Conservation (phyloP, 2,888 invertebrate species). For the Parthenolecanium corni region DNA sequence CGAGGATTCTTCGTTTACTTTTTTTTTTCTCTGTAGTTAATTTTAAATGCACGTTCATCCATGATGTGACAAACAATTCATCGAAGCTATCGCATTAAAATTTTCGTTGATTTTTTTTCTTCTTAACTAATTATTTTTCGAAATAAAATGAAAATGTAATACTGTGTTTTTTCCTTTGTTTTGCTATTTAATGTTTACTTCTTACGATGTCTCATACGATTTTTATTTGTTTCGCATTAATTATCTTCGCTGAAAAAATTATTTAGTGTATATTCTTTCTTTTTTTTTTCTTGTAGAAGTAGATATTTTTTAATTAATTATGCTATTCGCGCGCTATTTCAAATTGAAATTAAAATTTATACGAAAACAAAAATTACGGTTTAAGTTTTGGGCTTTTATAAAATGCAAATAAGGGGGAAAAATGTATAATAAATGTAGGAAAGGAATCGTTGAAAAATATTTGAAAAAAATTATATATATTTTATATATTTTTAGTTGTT, state of each 20-base stretch:
- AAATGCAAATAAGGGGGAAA: slow-evolving; percentile 15
- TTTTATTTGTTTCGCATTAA: slow-evolving; percentile 18
- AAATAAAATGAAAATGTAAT: slow-evolving; percentile 5
- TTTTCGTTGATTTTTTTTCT: slow-evolving; percentile 21
- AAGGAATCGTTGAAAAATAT: slow-evolving; percentile 15
- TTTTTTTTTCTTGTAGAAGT: slow-evolving; percentile 11
- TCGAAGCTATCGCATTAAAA: neutral
- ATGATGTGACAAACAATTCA: slow-evolving; percentile 17
- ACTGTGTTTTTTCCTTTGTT: slow-evolving; percentile 17
- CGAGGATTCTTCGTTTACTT: neutral
- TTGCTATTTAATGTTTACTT: slow-evolving; percentile 22
- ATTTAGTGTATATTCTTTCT: slow-evolving; percentile 20
- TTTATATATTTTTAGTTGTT: slow-evolving; percentile 28
- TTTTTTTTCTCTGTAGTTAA: neutral
- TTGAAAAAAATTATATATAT: slow-evolving; percentile 24
- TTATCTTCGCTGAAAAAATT: slow-evolving; percentile 21
- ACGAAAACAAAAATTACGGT: slow-evolving; percentile 13
- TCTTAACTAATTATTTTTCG: neutral
- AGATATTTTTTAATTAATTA: slow-evolving; percentile 24
- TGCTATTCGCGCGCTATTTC: slow-evolving; percentile 9
- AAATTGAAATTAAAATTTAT: slow-evolving; percentile 21
- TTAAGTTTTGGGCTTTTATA: slow-evolving; percentile 26
- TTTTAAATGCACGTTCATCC: slow-evolving; percentile 5
- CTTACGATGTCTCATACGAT: slow-evolving; percentile 6
- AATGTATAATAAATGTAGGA: slow-evolving; percentile 27